Evolutionary conservation across 2,888 invertebrate genomes (phyloP).

Genomic region (Beris morrisii): DNA sequence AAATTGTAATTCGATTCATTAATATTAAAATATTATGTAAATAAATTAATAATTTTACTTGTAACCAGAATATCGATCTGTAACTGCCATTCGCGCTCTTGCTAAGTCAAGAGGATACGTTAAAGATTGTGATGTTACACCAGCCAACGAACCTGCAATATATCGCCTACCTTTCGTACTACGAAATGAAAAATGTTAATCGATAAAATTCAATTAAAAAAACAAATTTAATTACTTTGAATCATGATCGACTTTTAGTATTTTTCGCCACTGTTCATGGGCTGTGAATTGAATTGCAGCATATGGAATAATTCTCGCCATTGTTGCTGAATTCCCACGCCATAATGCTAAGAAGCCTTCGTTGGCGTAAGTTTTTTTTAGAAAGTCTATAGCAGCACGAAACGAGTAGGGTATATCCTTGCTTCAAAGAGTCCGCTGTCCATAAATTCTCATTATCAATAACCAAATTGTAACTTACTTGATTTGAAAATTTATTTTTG

Average conservation of each 20-base stretch:
- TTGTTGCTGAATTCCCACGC: constrained; percentile 98
- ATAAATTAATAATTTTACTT: constrained; percentile 52
- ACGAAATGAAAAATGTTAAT: constrained; percentile 23
- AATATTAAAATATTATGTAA: constrained; percentile 1
- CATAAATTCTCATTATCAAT: neutral
- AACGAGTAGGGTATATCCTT: constrained; percentile 73
- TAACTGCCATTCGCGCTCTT: constrained; percentile 96
- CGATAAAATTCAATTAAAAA: constrained; percentile 17
- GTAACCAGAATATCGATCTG: constrained; percentile 73
- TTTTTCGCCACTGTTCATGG: constrained; percentile 94
- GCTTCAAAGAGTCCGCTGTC: constrained; percentile 42
- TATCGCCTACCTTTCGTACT: constrained; percentile 60
- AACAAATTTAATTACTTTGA: constrained; percentile 55
- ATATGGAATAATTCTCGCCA: constrained; percentile 96
- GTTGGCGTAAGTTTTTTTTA: constrained; percentile 66
- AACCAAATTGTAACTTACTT: constrained; percentile 56
- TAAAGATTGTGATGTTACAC: constrained; percentile 88
- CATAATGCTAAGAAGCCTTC: constrained; percentile 87
- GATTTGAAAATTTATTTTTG: constrained; percentile 98
- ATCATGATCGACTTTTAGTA: constrained; percentile 71
- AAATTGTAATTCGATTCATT: neutral
- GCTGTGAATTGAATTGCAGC: constrained; percentile 97
- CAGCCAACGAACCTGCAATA: constrained; percentile 92
- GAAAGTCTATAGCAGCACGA: constrained; percentile 69
- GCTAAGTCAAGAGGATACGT: constrained; percentile 98